Evolutionary conservation across 2,113 vertebrate species (phyloP), one percentile per base, ranked within the genome.

Genomic region (Aleadryas rufinucha): DNA sequence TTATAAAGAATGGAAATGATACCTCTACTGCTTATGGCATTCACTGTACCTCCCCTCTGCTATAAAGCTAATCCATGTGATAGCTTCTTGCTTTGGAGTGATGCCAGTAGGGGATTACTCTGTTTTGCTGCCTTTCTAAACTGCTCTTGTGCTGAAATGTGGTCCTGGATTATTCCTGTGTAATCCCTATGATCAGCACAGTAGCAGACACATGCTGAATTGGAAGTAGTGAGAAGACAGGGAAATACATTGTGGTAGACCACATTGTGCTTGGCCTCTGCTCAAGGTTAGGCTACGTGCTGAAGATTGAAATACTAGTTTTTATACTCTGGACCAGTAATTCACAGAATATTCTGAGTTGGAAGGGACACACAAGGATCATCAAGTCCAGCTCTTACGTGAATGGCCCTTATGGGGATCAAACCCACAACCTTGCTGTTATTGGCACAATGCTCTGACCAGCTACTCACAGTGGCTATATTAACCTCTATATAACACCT

Each of bases 161-260:
- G 72, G 61, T 76, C 87, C 77, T 93, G 89, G 57, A 95, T 96
- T 96, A 95, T 95, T 95, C 44, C 44, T 8, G 3, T 61, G 44
- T 95, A 89, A 95, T 93, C 81, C 61, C 63, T 85, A 1, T 45
- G 41, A 76, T 94, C 53, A 70, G 42, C 52, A 84, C 41, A 53
- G 74, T 64, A 66, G 28, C 56, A 86, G 69, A 63, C 42, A 70
- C 2, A 2, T 93, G 76, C 52, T 59, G 22, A 64, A 87, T 30
- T 89, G 52, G 69, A 86, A 79, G 23, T 9, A 79, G n/a, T 4
- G 1, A 68, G 77, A 87, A 93, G 72, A 77, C 54, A 72, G 65
- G 10, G 26, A 64, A 64, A 64, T 44, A 39, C 4, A 4, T 35
- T 72, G 41, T 52, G 47, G 28, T 19, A 47, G 49, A 37, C 49